These are phyloP conservation scores for Procambarus virginalis DNA, from an alignment of 1,140 invertebrate genomes.

Conservation along the genomic window DNA sequence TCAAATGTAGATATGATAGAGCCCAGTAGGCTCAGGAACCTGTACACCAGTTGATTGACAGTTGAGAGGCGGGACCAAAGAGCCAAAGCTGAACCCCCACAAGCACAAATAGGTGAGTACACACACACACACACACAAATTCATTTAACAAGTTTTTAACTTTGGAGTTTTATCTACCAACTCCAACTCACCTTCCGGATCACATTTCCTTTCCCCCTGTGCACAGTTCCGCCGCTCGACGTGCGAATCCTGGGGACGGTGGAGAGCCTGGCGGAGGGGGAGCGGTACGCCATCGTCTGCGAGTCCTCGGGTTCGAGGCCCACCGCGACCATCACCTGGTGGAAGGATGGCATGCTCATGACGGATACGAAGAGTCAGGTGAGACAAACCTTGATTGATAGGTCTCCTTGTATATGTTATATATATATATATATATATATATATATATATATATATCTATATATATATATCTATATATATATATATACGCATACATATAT, in stretches of 20 bases:
- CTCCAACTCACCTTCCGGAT: neutral
- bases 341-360: slow-evolving; percentile 79
- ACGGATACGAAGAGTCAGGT: slow-evolving; percentile 63
- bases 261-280: slow-evolving; percentile 85
- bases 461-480: too few relatives aligned
- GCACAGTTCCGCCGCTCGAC: slow-evolving; percentile 41
- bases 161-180: neutral
- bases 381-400: neutral
- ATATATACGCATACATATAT: too few relatives aligned
- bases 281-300: slow-evolving; percentile 85
- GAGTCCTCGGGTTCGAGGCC: slow-evolving; percentile 86
- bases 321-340: slow-evolving; percentile 86
- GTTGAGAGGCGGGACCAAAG: too few relatives aligned
- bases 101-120: too few relatives aligned
- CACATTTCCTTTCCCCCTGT: neutral
- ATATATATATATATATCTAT: too few relatives aligned
- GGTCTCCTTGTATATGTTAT: too few relatives aligned
- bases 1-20: too few relatives aligned
- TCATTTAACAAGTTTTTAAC: neutral
- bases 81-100: too few relatives aligned
- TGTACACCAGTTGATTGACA: too few relatives aligned
- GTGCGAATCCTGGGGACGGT: slow-evolving; percentile 40
- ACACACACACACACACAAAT: neutral
- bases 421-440: neutral
- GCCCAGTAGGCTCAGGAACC: too few relatives aligned